Evolutionary conservation across 2,888 invertebrate genomes (phyloP), one percentile per base, ranked within the genome.

Genomic region (Agapetus fuscipes): DNA sequence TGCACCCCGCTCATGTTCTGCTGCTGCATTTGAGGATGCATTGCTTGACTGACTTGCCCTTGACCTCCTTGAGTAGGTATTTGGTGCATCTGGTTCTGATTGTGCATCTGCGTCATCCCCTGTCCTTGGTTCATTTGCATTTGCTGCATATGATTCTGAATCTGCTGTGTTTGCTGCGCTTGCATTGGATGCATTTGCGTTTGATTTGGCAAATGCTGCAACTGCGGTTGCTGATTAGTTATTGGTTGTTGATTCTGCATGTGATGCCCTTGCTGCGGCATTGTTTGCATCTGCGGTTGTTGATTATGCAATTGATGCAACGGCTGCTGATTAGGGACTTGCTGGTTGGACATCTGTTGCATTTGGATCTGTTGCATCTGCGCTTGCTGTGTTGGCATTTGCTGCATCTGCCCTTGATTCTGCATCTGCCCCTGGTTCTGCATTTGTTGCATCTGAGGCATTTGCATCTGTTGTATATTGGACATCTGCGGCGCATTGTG

Each of bases 71-170:
- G 72, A 10, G 54, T 51, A 26, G 50, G 49, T 62, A 70, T 66
- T 50, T 68, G 70, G 42, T 68, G 62, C 48, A 72, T 66, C 54
- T 62, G 70, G 52, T 60, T 68, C 48, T 58, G 58, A 43, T 58
- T 66, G 54, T 59, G 56, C 57, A 53, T 54, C 43, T 50, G 47
- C 17, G 46, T 34, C 42, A 47, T 44, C 3, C 32, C 41, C 27
- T 41, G 42, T 17, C 39, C 41, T 29, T 47, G 47, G 17, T 20
- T 40, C 34, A 66, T 63, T 52, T 70, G 69, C 61, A 70, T 68
- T 49, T 69, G 66, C 49, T 69, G 71, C 56, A 70, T 71, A 48
- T 72, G 72, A 51, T 71, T 66, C 51, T 64, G 67, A 45, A 74
- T 64, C 53, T 72, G 74, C 39, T 59, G 58, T 36, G 56, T 56